A percentile compares a stretch with the other conserved stretches of the same genome.
Evolutionary conservation across 2,797 vertebrate genomes (phyloP).

Genomic region (Euthynnus affinis): DNA sequence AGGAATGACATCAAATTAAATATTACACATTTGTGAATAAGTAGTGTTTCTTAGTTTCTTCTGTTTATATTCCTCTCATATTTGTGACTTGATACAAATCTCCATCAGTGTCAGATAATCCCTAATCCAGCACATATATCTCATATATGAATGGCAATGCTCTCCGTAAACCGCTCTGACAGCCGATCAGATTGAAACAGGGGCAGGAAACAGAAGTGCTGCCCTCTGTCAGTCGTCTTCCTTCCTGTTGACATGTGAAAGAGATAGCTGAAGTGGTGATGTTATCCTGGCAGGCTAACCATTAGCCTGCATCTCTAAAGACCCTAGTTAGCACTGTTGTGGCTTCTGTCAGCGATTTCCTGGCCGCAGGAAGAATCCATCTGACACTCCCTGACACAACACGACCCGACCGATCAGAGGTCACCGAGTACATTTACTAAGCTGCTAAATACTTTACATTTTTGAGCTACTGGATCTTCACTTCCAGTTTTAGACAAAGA

Average conservation of each 20-base stretch:
- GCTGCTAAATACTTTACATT: conserved; percentile 5
- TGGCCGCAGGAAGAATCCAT: conserved; percentile 47
- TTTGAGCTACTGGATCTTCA: neutral
- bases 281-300: conserved; percentile 65
- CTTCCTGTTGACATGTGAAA: conserved; percentile 56
- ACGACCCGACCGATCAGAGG: conserved; percentile 36
- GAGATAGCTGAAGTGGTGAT: conserved; percentile 45
- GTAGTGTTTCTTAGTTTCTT: neutral
- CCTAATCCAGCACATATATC: too few relatives aligned
- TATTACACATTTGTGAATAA: neutral
- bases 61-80: neutral
- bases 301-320: conserved; percentile 70
- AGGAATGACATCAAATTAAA: neutral
- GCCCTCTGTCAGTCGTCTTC: conserved; percentile 48
- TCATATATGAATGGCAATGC: neutral
- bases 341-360: conserved; percentile 73
- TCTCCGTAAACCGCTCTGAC: conserved; percentile 10
- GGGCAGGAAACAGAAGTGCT: conserved; percentile 30
- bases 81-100: neutral
- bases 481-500: neutral
- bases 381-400: conserved; percentile 29
- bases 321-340: conserved; percentile 52
- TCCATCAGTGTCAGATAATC: neutral
- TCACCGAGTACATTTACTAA: conserved; percentile 7
- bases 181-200: conserved; percentile 14